Base-by-base conservation (phyloP, 1,140 invertebrate species). In the Scylla paramamosain region DNA sequence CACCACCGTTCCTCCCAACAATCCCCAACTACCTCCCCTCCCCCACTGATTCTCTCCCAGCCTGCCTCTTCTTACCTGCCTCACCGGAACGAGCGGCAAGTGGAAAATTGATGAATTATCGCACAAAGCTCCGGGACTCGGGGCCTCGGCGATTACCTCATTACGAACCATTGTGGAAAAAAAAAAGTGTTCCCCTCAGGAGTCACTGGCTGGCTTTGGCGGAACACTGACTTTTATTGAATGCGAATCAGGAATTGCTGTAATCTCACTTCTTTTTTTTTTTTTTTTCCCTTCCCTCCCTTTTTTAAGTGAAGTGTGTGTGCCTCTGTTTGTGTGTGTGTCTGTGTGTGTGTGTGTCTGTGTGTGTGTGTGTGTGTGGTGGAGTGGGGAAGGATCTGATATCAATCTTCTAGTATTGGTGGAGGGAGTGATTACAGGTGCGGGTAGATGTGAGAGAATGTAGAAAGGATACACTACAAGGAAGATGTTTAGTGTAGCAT, bases 221-320 rank as follows among this genome's bases (percentile, higher is more conserved):
- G 67, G 67, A 88, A 88, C 86, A 88, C 86, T 32, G 45, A 88
- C 45, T 88, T 39, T 46, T 46, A 45, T 88, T 88, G 86, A 88
- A 88, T 88, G 45, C 45, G 31, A 45, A 46, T 46, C 86, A 20
- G 12, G 28, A 32, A 88, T 32, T 45, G 31, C 86, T 46, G 45
- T 46, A 88, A 32, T 46, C 25, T 88, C 45, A 32, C 86, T 20
- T 77, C 67, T 77, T 31, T 89, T 6, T 32, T 31, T 89, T 10
- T 89, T 31, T 89, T 8, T 46, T 16, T 28, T n/a, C 67, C 28
- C 28, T 20, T 91, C 48, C 45, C 48, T 77, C 20, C 59, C 48
- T 91, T n/a, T 91, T 12, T 46, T 12, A 20, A 20, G 52, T 12
- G 20, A 7, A 20, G 67, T 77, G 67, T 77, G 67, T 77, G 67